Percentiles rank a stretch among this genome's conserved stretches.
phyloP scores from a whole-genome alignment of 2,113 vertebrate species.

The Bombycilla garrulus region DNA sequence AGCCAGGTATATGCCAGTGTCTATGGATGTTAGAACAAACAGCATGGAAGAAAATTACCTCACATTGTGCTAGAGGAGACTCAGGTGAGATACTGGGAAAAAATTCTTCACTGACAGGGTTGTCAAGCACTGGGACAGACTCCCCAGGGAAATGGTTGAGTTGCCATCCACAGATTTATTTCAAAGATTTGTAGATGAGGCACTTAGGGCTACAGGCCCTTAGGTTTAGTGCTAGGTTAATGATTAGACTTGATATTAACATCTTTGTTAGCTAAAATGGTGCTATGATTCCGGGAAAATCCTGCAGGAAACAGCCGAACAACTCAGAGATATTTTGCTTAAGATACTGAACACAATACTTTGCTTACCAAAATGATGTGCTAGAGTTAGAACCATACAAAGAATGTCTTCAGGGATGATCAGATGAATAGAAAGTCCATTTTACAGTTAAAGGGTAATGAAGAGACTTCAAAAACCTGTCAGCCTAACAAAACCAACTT shows the following conservation, averaged over 20 bases:
- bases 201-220: background rate
- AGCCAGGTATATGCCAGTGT: background rate
- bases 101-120: background rate
- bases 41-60: background rate
- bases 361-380: background rate
- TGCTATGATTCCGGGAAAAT: background rate
- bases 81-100: background rate
- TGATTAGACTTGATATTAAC: background rate
- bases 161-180: background rate
- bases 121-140: background rate
- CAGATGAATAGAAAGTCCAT: background rate
- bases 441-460: background rate
- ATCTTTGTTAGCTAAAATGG: background rate
- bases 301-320: background rate
- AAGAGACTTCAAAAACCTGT: background rate
- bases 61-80: rapidly evolving
- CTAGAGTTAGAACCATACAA: background rate
- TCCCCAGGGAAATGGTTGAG: background rate
- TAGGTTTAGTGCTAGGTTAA: background rate
- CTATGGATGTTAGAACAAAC: background rate
- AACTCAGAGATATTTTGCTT: background rate
- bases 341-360: background rate
- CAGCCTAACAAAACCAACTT: background rate
- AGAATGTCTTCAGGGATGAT: background rate
- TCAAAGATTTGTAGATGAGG: background rate